Base-by-base conservation (phyloP, 2,888 invertebrate genomes). In the Ophioninae sp. region DNA sequence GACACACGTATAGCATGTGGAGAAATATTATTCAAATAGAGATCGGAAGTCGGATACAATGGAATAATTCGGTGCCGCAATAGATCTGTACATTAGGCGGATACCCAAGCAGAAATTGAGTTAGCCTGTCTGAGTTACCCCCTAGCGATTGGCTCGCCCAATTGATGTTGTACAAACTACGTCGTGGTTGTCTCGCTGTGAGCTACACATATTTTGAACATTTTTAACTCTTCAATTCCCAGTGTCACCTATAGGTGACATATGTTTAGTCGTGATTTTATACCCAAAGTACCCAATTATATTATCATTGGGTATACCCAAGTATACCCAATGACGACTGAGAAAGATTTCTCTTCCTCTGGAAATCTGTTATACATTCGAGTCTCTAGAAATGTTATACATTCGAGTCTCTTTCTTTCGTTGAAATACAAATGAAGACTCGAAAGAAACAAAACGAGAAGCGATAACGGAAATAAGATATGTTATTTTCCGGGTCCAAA, bases 11-110 rank as follows among this genome's bases (percentile, higher is more conserved):
- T 72, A 9, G 44, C 10, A 56, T 7, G 58, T 58, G 3, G 67
- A 73, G 75, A 61, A 75, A 65, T 64, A 72, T 77, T 79, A 56
- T 13, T 10, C 63, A 65, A 44, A 81, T 69, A 51, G 17, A 67
- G 67, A 67, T 76, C 58, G 67, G 13, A 41, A 39, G 65, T 22
- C 51, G 37, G 44, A 44, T 39, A 64, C 30, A 63, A 61, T 17
- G 41, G 17, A 44, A 61, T 17, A 63, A 77, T 6, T 77, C 44
- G 7, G 61, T 20, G 20, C 37, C 20, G 22, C 51, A 59, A 71
- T 71, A 72, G 37, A 13, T 67, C 41, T 61, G 30, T 39, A 72
- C 17, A 39, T 59, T 72, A 13, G 23, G 39, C 59, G 22, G 39
- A 61, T 41, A 41, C 44, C 8, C 44, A 10, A 44, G 44, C 2